These are phyloP conservation scores for Lamprotornis superbus DNA, from an alignment of 2,113 vertebrate genomes.

Conservation along the genomic window DNA sequence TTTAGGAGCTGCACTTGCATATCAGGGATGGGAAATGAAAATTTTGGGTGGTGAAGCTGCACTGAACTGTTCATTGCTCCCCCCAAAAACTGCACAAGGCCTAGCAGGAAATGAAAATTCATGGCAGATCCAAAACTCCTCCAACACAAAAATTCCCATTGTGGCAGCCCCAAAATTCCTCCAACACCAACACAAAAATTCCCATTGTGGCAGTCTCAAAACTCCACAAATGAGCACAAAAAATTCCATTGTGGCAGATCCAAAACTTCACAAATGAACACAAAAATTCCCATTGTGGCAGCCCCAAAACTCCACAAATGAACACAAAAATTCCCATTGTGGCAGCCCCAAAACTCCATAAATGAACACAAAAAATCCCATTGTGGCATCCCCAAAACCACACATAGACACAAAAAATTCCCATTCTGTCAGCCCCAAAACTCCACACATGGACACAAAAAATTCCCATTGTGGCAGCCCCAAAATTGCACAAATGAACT, in stretches of 20 bases:
- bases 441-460: background rate
- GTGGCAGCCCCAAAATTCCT: too few relatives aligned
- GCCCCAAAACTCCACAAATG: background rate
- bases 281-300: accelerated
- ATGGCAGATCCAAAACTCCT: background rate
- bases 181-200: too few relatives aligned
- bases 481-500: background rate
- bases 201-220: accelerated
- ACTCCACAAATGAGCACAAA: accelerated
- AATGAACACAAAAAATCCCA: background rate
- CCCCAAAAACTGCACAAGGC: background rate
- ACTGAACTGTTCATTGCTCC: background rate
- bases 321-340: background rate
- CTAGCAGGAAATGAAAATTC: background rate
- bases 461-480: background rate
- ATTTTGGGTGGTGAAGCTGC: background rate
- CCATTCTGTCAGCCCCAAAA: background rate
- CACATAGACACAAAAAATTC: accelerated
- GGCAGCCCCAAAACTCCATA: background rate
- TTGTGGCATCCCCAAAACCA: accelerated
- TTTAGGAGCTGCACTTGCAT: background rate
- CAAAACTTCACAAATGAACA: background rate
- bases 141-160: too few relatives aligned
- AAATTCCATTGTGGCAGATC: background rate
- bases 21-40: background rate